A percentile compares a stretch with the other conserved stretches of the same genome.
phyloP scores from a whole-genome alignment of 2,797 vertebrate genomes.

The Lithobates sylvaticus region DNA sequence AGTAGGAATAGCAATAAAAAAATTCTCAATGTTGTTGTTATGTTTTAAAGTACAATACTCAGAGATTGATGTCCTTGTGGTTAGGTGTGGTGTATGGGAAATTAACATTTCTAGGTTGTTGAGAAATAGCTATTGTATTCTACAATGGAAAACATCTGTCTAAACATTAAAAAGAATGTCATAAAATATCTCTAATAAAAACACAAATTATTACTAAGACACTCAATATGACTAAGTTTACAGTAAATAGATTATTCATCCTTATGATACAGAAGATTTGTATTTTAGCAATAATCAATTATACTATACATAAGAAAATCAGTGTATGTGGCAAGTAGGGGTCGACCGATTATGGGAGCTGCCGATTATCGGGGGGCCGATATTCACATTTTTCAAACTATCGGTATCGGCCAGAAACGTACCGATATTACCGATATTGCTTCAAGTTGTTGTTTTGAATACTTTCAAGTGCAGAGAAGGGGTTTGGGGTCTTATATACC shows the following conservation, averaged over 20 bases:
- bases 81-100: conserved; percentile 57
- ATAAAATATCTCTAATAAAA: conserved; percentile 36
- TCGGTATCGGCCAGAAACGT: no score
- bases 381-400: no score
- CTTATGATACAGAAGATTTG: neutral
- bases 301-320: no score
- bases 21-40: conserved; percentile 40
- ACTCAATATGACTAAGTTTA: conserved; percentile 15
- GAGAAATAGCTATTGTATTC: conserved; percentile 43
- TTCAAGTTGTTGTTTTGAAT: no score
- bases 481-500: no score
- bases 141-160: conserved; percentile 54
- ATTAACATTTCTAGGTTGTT: conserved; percentile 41
- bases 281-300: neutral
- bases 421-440: no score
- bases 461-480: no score
- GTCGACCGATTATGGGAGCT: no score
- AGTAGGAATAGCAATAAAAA: conserved; percentile 24
- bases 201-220: conserved; percentile 34
- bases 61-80: conserved; percentile 55
- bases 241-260: conserved; percentile 21
- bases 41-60: conserved; percentile 34
- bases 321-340: no score
- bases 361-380: no score
- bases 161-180: conserved; percentile 41